Conservation (phyloP, 2,888 invertebrate genomes). For the Leptinotarsa haldemani region DNA sequence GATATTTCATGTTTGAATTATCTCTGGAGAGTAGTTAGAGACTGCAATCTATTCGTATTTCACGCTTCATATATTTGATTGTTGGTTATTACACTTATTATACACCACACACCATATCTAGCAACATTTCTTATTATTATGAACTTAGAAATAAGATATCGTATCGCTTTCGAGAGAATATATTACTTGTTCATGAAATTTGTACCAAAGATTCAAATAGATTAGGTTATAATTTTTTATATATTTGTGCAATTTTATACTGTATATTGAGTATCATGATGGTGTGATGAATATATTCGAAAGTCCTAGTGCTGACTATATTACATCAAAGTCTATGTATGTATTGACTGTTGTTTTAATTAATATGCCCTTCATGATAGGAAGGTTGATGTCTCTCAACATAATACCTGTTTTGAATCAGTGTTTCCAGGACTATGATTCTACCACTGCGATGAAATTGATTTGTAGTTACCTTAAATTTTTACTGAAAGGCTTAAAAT, state of each 20-base stretch:
- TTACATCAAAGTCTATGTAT: neutral
- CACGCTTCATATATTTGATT: neutral
- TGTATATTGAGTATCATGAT: conserved; percentile 11
- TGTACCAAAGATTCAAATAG: conserved; percentile 30
- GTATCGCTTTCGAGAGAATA: conserved; percentile 5
- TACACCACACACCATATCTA: conserved; percentile 4
- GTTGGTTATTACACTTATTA: conserved; percentile 11
- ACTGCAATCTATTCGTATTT: neutral
- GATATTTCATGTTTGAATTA: neutral
- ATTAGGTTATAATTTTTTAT: conserved; percentile 6
- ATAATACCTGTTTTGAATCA: neutral
- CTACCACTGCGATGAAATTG: neutral
- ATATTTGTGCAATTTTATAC: conserved; percentile 28
- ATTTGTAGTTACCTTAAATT: neutral
- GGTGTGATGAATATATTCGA: neutral
- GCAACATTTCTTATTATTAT: conserved; percentile 8
- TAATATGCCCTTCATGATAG: neutral
- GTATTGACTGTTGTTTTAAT: neutral
- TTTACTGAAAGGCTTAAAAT: neutral
- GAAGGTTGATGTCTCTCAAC: neutral
- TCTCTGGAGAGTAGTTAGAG: neutral
- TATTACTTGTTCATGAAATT: conserved; percentile 16
- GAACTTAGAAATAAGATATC: conserved; percentile 1
- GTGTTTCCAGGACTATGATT: neutral
- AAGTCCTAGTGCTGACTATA: neutral